Evolutionary conservation across 2,113 vertebrate species (phyloP).

Genomic region (Nycticebus coucang): DNA sequence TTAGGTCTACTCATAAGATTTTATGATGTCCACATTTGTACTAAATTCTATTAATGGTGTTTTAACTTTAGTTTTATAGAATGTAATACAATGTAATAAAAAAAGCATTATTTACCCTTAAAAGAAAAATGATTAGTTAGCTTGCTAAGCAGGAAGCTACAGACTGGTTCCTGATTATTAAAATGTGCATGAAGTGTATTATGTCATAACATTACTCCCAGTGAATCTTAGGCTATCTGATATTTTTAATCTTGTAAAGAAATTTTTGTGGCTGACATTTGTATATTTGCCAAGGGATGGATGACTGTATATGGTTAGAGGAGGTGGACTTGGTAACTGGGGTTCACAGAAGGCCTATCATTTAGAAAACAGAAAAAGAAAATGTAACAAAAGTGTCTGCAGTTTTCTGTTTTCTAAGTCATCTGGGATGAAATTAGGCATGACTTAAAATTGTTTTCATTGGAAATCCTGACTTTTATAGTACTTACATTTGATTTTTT

Average conservation of each 20-base stretch:
- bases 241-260: conserved; percentile 58
- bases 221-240: conserved; percentile 33
- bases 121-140: conserved; percentile 42
- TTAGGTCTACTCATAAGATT: not conserved
- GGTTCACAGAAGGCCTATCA: conserved; percentile 46
- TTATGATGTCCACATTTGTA: conserved; percentile 15
- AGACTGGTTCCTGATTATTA: conserved; percentile 47
- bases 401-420: conserved; percentile 41
- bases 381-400: not conserved
- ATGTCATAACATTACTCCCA: not conserved
- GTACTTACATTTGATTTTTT: conserved; percentile 49
- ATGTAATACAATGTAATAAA: conserved; percentile 59
- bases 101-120: conserved; percentile 59
- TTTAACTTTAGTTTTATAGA: conserved; percentile 55
- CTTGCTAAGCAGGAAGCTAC: conserved; percentile 50
- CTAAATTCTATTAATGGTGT: conserved; percentile 45
- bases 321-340: not conserved
- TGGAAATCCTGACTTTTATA: conserved; percentile 37
- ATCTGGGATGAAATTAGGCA: conserved; percentile 53
- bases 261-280: conserved; percentile 56
- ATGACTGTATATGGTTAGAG: conserved; percentile 14
- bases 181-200: not conserved
- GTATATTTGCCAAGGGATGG: conserved; percentile 41
- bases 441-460: conserved; percentile 51
- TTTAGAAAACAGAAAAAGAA: conserved; percentile 58